Conservation (phyloP, 1,140 invertebrate species). For the Pogonomyrmex californicus region DNA sequence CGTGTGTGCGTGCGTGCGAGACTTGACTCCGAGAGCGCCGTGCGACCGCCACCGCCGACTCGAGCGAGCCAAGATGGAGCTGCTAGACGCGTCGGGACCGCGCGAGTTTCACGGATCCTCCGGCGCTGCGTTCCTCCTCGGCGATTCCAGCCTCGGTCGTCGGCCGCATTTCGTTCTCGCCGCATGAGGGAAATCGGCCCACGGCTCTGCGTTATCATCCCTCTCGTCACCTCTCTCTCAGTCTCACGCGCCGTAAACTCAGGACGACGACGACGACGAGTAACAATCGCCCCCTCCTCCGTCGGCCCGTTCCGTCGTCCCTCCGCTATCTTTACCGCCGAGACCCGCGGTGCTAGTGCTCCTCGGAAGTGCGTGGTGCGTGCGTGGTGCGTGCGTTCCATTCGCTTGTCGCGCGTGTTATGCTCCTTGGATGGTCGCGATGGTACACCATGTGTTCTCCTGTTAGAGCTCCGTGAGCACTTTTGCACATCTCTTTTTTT, state of each 20-base stretch:
- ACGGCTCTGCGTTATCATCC: too few species aligned
- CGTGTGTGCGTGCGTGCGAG: constrained; percentile 47
- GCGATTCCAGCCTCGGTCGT: background rate
- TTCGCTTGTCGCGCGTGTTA: too few species aligned
- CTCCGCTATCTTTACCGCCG: constrained; percentile 31
- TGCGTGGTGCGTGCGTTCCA: background rate
- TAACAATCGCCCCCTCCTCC: too few species aligned
- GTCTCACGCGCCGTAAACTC: too few species aligned
- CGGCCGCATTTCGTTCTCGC: background rate
- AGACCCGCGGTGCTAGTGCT: background rate
- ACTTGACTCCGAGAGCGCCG: constrained; percentile 65
- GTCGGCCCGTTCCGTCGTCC: too few species aligned
- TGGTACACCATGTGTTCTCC: background rate
- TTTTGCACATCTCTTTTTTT: background rate
- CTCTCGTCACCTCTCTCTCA: too few species aligned
- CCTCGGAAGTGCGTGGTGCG: background rate
- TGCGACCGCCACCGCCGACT: constrained; percentile 25
- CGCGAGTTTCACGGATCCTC: constrained; percentile 66
- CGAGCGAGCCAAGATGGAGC: constrained; percentile 74
- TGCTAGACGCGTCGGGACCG: constrained; percentile 69
- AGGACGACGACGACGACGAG: too few species aligned
- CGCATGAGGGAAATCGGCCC: background rate
- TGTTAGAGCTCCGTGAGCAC: too few species aligned
- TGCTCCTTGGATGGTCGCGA: background rate
- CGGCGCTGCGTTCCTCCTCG: constrained; percentile 52